Evolutionary conservation across 2,888 invertebrate species (phyloP), one percentile per base, ranked within the genome.

Genomic region (Tinea semifulvella): DNA sequence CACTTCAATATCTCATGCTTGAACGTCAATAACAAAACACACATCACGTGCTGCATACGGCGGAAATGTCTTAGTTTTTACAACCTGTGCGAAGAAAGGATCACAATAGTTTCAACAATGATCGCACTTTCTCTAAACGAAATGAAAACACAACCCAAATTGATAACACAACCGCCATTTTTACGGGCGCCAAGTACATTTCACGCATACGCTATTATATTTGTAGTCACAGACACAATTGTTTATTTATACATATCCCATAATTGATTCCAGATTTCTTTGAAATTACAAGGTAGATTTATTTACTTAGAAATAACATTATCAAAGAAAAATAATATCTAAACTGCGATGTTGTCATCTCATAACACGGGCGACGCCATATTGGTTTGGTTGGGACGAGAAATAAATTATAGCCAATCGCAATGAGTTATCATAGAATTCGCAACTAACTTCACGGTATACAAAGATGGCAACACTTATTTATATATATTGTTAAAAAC

Each of bases 281-380:
- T 70, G 65, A 68, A 71, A 58, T 55, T 58, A 51, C 68, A 72
- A 75, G 73, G 72, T 73, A 73, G 72, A 57, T 68, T 57, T 46
- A 60, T 58, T 62, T 55, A 53, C 55, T 61, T 56, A 56, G 64
- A 58, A 67, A 56, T 56, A 63, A 61, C 61, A 62, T 58, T 56
- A 59, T 49, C 56, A 62, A 64, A 67, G 70, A 75, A 69, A 74
- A 75, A 66, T 69, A 65, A 63, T 62, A 65, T 73, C 74, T 75
- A 73, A 79, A 77, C 68, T 80, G 71, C 75, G 76, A 80, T 81
- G 81, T 80, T 82, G 81, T 82, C 81, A 81, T 79, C 76, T 76
- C 73, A 75, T 69, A 79, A 79, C 75, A 79, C 72, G 64, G 73
- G 64, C 66, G 69, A 68, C 81, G 81, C 81, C 81, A 81, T 81